phyloP scores from a whole-genome alignment of 2,888 invertebrate genomes.

The Sphinx pinastri region DNA sequence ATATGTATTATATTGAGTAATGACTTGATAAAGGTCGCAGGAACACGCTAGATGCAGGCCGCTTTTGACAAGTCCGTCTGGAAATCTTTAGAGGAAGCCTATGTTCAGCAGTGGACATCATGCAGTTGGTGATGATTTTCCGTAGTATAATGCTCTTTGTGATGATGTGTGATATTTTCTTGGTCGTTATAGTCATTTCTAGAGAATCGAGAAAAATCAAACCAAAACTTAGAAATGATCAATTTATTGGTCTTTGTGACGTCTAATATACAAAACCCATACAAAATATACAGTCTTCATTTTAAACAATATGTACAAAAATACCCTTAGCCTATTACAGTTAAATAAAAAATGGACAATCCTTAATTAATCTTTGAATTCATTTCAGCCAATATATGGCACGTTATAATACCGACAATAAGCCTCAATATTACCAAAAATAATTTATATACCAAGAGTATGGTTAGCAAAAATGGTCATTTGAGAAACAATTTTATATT shows the following conservation, averaged over 20 bases:
- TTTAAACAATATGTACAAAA: conserved; percentile 62
- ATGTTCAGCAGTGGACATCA: no score
- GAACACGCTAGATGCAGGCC: no score
- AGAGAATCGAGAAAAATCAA: not conserved
- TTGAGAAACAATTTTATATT: not conserved
- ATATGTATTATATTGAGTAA: no score
- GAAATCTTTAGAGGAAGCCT: no score
- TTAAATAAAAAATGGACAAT: conserved; percentile 23
- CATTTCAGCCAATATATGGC: conserved; percentile 35
- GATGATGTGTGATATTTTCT: no score
- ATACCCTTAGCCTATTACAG: conserved; percentile 38
- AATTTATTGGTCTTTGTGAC: conserved; percentile 28
- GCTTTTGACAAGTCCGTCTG: no score
- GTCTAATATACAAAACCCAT: conserved; percentile 50
- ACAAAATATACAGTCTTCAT: conserved; percentile 81
- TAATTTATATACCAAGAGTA: not conserved
- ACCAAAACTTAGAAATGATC: conserved; percentile 25
- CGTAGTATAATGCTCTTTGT: no score
- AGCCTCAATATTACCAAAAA: conserved; percentile 37
- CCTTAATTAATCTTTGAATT: conserved; percentile 28
- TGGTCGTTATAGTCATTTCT: no score
- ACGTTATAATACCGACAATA: conserved; percentile 31
- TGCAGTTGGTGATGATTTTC: no score
- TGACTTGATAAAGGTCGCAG: no score
- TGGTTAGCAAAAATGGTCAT: not conserved